phyloP scores from a whole-genome alignment of 2,888 invertebrate species.

The Trisateles emortualis region DNA sequence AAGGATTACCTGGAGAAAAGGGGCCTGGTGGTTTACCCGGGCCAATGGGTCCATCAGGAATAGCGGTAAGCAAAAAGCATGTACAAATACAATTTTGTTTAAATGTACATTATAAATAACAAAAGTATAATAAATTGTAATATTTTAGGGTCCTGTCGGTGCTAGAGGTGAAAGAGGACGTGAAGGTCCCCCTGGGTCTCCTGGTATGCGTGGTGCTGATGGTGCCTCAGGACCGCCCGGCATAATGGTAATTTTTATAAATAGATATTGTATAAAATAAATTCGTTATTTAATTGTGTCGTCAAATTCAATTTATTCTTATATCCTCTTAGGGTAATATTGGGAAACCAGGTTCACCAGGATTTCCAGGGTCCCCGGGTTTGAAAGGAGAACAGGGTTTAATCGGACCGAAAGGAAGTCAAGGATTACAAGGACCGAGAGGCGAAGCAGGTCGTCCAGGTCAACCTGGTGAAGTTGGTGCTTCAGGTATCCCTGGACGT shows the following conservation, averaged over 20 bases:
- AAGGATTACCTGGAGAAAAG: slow-evolving; percentile 92
- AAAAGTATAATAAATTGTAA: background rate
- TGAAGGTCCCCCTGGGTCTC: slow-evolving; percentile 92
- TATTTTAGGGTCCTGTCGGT: slow-evolving; percentile 90
- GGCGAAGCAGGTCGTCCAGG: slow-evolving; percentile 94
- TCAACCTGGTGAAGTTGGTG: slow-evolving; percentile 91
- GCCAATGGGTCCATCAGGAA: slow-evolving; percentile 90
- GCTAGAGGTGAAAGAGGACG: slow-evolving; percentile 94
- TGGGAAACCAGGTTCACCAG: slow-evolving; percentile 94
- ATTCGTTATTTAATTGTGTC: background rate
- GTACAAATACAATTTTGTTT: background rate
- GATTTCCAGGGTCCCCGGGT: slow-evolving; percentile 94
- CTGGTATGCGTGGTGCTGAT: slow-evolving; percentile 92
- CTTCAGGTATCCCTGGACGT: slow-evolving; percentile 91
- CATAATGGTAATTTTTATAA: slow-evolving; percentile 82
- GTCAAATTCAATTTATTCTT: background rate
- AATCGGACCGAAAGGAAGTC: slow-evolving; percentile 92
- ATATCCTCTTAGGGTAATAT: slow-evolving; percentile 87
- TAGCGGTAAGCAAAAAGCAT: slow-evolving; percentile 81
- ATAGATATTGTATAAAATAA: background rate
- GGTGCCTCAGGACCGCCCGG: slow-evolving; percentile 93
- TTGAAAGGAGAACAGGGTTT: slow-evolving; percentile 93
- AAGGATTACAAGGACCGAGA: slow-evolving; percentile 93
- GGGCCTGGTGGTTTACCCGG: slow-evolving; percentile 90
- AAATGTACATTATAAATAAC: background rate